Evolutionary conservation across 1,140 invertebrate species (phyloP).

Genomic region (Nasonia vitripennis): DNA sequence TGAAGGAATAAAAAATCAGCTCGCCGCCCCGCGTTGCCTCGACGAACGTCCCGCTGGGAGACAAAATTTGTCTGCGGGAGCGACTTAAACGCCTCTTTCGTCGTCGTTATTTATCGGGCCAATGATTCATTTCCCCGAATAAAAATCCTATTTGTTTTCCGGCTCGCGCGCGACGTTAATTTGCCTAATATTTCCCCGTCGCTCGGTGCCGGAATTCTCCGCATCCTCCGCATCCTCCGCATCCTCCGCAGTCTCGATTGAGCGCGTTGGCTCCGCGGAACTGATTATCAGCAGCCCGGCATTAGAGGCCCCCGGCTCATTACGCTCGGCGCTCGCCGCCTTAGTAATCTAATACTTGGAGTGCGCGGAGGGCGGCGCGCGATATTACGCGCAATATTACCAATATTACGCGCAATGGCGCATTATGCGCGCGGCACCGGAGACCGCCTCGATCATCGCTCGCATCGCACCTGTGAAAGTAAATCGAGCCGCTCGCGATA

Average conservation of each 20-base stretch:
- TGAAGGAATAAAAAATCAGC: conserved; percentile 46
- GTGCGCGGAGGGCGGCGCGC: conserved; percentile 63
- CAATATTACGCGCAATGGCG: conserved; percentile 66
- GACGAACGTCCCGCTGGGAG: conserved; percentile 53
- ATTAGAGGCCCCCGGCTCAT: conserved; percentile 58
- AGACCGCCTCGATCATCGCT: conserved; percentile 43
- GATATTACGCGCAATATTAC: conserved; percentile 70
- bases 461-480: conserved; percentile 32
- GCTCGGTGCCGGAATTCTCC: no score
- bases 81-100: conserved; percentile 49
- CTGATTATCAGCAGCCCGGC: neutral
- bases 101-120: conserved; percentile 53
- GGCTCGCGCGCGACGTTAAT: conserved; percentile 45
- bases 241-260: no score
- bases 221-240: no score
- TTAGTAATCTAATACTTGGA: conserved; percentile 69
- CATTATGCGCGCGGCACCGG: conserved; percentile 61
- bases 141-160: conserved; percentile 55
- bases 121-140: conserved; percentile 55
- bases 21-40: conserved; percentile 41
- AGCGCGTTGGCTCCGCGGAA: no score
- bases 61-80: conserved; percentile 50
- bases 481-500: conserved; percentile 45
- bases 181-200: conserved; percentile 54
- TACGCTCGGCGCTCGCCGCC: conserved; percentile 68